These are phyloP conservation scores for Microtus pennsylvanicus DNA, from an alignment of 2,113 vertebrate genomes.

Conservation along the genomic window DNA sequence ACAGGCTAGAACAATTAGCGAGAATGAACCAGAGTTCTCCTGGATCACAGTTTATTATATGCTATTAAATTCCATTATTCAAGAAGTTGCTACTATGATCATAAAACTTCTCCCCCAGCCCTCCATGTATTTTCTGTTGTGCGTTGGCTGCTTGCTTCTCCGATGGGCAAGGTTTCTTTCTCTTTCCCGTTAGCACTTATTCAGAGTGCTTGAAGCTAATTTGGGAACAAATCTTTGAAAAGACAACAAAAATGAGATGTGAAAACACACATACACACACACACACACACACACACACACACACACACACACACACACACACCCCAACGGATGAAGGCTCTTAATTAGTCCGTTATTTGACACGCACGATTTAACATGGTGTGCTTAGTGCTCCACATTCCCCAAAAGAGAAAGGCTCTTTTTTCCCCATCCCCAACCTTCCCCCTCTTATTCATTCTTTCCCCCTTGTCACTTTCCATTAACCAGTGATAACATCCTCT, in stretches of 20 bases:
- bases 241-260: slow-evolving; percentile 80
- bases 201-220: slow-evolving; percentile 82
- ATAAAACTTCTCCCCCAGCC: slow-evolving; percentile 71
- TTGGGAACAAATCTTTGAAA: slow-evolving; percentile 79
- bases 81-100: slow-evolving; percentile 72
- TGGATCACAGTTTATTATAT: slow-evolving; percentile 74
- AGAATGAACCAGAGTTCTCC: slow-evolving; percentile 72
- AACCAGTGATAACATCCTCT: slow-evolving; percentile 89
- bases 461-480: slow-evolving; percentile 90
- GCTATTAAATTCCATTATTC: slow-evolving; percentile 78
- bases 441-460: slow-evolving; percentile 84
- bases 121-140: slow-evolving; percentile 38
- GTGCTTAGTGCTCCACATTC: slow-evolving; percentile 83
- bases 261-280: too few species aligned
- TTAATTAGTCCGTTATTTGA: slow-evolving; percentile 85
- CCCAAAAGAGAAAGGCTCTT: slow-evolving; percentile 84
- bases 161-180: slow-evolving; percentile 61
- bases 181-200: slow-evolving; percentile 62
- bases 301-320: neutral
- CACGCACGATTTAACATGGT: slow-evolving; percentile 80
- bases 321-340: slow-evolving; percentile 79
- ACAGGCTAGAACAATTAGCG: slow-evolving; percentile 64
- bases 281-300: neutral
- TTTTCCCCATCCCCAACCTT: slow-evolving; percentile 83
- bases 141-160: slow-evolving; percentile 52